Percentiles rank a stretch among this genome's conserved stretches.
Conservation (phyloP, 2,888 invertebrate species). For the Drosophila seclusa region DNA sequence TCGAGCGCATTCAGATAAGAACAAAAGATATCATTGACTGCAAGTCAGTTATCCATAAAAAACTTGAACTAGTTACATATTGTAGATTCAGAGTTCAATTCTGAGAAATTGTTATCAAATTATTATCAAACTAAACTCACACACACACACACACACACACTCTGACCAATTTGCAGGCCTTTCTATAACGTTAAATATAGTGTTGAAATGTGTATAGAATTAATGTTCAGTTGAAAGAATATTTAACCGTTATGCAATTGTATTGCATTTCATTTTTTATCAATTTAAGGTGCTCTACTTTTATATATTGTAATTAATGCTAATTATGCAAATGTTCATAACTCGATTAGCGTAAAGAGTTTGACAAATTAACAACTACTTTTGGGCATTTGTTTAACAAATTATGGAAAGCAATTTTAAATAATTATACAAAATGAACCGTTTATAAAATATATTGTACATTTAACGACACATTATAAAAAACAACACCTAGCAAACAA, state of each 20-base stretch:
- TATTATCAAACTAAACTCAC: conserved; percentile 14
- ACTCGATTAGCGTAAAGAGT: conserved; percentile 15
- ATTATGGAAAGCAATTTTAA: conserved; percentile 46
- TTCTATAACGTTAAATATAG: conserved; percentile 47
- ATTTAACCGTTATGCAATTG: conserved; percentile 19
- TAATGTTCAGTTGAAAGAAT: conserved; percentile 37
- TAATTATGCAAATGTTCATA: conserved; percentile 20
- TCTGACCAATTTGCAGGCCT: conserved; percentile 60
- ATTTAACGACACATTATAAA: conserved; percentile 12
- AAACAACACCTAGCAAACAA: not conserved
- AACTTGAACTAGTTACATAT: conserved; percentile 10
- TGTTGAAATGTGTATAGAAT: conserved; percentile 46
- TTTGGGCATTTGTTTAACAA: conserved; percentile 49
- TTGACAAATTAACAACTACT: conserved; percentile 24
- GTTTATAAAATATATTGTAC: conserved; percentile 37
- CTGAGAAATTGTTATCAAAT: conserved; percentile 14
- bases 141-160: not conserved
- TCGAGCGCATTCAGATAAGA: not conserved
- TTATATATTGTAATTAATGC: conserved; percentile 30
- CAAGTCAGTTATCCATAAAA: not conserved
- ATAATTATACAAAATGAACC: conserved; percentile 21
- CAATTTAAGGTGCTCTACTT: conserved; percentile 59
- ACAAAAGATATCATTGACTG: not conserved
- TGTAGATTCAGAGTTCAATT: conserved; percentile 12
- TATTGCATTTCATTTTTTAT: conserved; percentile 16